Evolutionary conservation across 2,888 invertebrate genomes (phyloP), one percentile per base, ranked within the genome.

Genomic region (Chrysina gloriosa): DNA sequence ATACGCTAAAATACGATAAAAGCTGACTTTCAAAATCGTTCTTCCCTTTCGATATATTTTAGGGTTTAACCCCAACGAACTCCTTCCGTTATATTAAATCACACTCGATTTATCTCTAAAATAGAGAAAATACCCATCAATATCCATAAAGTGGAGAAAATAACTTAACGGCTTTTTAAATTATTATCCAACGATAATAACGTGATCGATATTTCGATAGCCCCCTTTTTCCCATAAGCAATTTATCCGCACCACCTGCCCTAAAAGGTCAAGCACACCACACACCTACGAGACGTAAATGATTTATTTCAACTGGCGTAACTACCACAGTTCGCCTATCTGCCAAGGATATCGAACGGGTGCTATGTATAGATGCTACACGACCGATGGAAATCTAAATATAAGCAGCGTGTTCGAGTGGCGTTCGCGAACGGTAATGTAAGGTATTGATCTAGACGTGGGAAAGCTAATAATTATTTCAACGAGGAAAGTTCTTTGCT

Each of bases 361-460:
- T 48, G 21, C 48, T 25, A 48, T 23, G 23, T 48, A 48, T n/a
- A 48, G 48, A 25, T 25, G 25, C 48, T 23, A 27, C 11, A 48
- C 25, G 23, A 25, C 21, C 48, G 48, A 23, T 25, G 11, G 48
- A 11, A 48, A 48, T 48, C 48, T 48, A 48, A 48, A 48, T 48
- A 48, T 48, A 48, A 48, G 25, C 11, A 36, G 11, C n/a, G n/a
- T n/a, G 48, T 48, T 48, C 48, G 48, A 23, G 48, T 23, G 23
- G 27, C 25, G 21, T n/a, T n/a, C n/a, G 27, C 6, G n/a, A 27
- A 48, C 23, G 11, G 11, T n/a, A 23, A 36, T 14, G 36, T 14
- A 48, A 48, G 48, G 21, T 48, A 48, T 48, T 23, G 48, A 48
- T 48, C 25, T 25, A 25, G 25, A 48, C 21, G 23, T 48, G 23